Percentiles rank a stretch among this genome's conserved stretches.
These are phyloP conservation scores for Coenonympha arcania DNA, from an alignment of 2,888 invertebrate genomes.

Conservation along the genomic window DNA sequence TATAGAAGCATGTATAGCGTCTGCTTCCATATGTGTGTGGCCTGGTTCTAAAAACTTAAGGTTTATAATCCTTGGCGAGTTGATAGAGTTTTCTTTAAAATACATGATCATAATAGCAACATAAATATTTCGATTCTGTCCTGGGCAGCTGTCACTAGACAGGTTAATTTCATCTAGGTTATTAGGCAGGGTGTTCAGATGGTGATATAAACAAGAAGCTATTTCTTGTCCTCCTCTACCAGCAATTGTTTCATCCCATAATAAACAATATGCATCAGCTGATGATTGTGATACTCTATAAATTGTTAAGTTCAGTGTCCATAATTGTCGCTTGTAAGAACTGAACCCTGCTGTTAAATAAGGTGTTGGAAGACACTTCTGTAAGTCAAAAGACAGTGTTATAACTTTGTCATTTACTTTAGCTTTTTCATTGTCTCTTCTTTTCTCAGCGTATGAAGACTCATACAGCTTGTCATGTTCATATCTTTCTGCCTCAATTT, in stretches of 20 bases:
- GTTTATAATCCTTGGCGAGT: constrained; percentile 20
- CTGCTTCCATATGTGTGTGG: constrained; percentile 21
- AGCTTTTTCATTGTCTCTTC: neutral
- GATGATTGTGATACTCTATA: constrained; percentile 23
- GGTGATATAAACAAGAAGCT: constrained; percentile 23
- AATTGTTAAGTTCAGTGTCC: constrained; percentile 19
- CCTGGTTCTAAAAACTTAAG: constrained; percentile 20
- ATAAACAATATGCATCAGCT: constrained; percentile 25
- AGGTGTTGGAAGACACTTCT: constrained; percentile 19
- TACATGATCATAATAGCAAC: constrained; percentile 21
- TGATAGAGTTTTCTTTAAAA: constrained; percentile 13
- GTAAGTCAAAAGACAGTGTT: neutral
- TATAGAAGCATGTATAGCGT: constrained; percentile 21
- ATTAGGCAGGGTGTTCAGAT: constrained; percentile 19
- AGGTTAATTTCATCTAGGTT: constrained; percentile 18
- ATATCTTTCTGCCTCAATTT: neutral
- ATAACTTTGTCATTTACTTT: neutral
- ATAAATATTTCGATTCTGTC: constrained; percentile 11
- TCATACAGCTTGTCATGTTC: neutral
- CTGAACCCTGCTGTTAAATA: constrained; percentile 8
- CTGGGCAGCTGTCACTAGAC: constrained; percentile 19
- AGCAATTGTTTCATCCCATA: constrained; percentile 24
- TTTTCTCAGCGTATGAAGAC: neutral
- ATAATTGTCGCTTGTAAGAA: constrained; percentile 16
- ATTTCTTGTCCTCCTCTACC: constrained; percentile 23